Conservation (phyloP, 2,888 invertebrate species). For the Cheilosia vulpina region DNA sequence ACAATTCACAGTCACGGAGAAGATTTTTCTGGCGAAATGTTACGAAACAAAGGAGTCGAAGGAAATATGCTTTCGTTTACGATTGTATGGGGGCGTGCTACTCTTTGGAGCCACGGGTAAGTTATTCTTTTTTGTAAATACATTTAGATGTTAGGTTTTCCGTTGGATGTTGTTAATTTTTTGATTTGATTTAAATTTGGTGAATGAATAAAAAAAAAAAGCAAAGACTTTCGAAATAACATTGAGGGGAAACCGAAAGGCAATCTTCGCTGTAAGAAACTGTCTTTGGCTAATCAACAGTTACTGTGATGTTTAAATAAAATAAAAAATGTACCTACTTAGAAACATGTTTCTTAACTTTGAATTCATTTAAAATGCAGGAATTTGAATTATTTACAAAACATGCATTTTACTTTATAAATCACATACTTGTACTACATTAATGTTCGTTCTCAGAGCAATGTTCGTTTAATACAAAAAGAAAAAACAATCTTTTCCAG, state of each 20-base stretch:
- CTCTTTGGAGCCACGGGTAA: constrained; percentile 78
- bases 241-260: too few species aligned
- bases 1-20: constrained; percentile 79
- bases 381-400: background rate
- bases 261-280: too few species aligned
- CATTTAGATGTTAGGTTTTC: background rate
- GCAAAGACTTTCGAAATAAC: too few species aligned
- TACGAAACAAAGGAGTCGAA: constrained; percentile 78
- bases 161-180: background rate
- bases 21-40: constrained; percentile 78
- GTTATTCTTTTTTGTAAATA: constrained; percentile 19
- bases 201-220: background rate
- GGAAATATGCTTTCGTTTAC: constrained; percentile 77
- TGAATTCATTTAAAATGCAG: background rate
- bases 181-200: background rate
- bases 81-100: constrained; percentile 78
- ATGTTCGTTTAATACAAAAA: too few species aligned
- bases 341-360: too few species aligned
- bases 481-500: too few species aligned
- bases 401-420: too few species aligned
- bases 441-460: too few species aligned
- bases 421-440: too few species aligned
- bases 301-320: too few species aligned
- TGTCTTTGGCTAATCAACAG: too few species aligned
- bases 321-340: too few species aligned